phyloP scores from a whole-genome alignment of 2,888 invertebrate species.

The Lottia gigantea region DNA sequence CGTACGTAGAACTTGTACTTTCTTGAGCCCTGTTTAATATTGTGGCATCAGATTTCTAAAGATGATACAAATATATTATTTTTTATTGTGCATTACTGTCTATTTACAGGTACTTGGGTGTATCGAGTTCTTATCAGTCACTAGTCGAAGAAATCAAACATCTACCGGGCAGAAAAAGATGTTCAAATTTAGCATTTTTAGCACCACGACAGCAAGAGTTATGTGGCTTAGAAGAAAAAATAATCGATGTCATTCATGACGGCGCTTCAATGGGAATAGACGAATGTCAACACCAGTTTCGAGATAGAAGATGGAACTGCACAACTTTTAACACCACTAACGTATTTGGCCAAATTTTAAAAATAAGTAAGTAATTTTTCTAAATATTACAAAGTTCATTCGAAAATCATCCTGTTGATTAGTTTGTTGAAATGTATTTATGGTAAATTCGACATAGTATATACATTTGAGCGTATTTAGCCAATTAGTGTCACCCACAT shows the following conservation, averaged over 20 bases:
- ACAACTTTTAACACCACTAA: constrained; percentile 82
- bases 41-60: no score
- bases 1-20: no score
- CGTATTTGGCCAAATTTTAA: constrained; percentile 85
- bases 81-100: no score
- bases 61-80: no score
- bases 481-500: no score
- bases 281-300: constrained; percentile 91
- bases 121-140: constrained; percentile 68
- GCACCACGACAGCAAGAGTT: constrained; percentile 79
- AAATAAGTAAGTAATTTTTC: constrained; percentile 78
- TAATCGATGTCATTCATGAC: constrained; percentile 74
- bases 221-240: constrained; percentile 78
- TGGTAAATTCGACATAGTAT: no score
- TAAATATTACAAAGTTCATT: no score
- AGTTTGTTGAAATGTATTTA: no score
- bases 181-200: constrained; percentile 78
- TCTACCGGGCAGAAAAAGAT: constrained; percentile 64
- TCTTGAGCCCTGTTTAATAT: no score
- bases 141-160: constrained; percentile 56
- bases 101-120: constrained; percentile 70
- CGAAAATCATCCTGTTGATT: no score
- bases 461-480: no score
- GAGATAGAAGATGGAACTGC: constrained; percentile 90
- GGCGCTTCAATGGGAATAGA: constrained; percentile 87